Percentiles rank a stretch among this genome's conserved stretches.
Conservation (phyloP, 2,888 invertebrate genomes). For the Craniophora ligustri region DNA sequence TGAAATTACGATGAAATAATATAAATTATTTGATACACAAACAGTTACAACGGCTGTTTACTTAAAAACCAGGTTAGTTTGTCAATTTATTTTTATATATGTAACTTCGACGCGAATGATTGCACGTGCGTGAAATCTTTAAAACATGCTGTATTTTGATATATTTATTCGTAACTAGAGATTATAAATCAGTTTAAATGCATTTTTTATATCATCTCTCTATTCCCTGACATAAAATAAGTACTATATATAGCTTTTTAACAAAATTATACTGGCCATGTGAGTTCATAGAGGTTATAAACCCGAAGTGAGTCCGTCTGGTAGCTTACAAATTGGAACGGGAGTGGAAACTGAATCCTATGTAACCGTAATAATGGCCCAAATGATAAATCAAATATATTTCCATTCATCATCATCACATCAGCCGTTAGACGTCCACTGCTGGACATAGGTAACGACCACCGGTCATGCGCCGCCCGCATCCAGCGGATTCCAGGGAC, state of each 20-base stretch:
- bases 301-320: too few relatives aligned
- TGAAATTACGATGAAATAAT: constrained; percentile 14
- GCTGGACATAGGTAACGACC: too few relatives aligned
- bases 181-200: not conserved
- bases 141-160: not conserved
- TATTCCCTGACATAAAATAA: not conserved
- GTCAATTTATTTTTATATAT: not conserved
- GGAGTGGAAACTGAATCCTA: too few relatives aligned
- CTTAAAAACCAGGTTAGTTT: constrained; percentile 15
- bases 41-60: not conserved
- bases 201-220: not conserved
- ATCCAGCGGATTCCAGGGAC: too few relatives aligned
- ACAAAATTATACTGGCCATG: constrained; percentile 22
- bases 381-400: too few relatives aligned
- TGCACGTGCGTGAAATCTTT: constrained; percentile 21
- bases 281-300: not conserved
- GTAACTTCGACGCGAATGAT: not conserved
- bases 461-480: too few relatives aligned
- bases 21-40: not conserved
- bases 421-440: too few relatives aligned
- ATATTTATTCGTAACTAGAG: not conserved
- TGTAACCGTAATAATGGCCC: too few relatives aligned
- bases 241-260: constrained; percentile 29
- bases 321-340: too few relatives aligned
- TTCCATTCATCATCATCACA: too few relatives aligned